Conservation (phyloP, 1,140 invertebrate genomes). For the Drosophila pachea region DNA sequence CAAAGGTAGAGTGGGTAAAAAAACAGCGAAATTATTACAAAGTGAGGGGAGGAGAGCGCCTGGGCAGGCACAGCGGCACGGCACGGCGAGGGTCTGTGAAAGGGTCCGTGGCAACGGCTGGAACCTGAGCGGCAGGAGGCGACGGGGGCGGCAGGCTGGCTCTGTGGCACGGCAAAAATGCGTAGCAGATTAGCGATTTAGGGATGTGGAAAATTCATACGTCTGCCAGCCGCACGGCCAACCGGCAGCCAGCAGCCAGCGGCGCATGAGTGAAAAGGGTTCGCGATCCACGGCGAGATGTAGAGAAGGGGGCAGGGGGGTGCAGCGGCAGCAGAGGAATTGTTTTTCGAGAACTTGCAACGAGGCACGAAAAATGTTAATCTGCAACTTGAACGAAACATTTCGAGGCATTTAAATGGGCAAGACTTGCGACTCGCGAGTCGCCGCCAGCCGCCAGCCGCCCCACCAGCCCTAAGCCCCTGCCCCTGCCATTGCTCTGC, state of each 20-base stretch:
- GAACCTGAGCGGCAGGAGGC: conserved; percentile 3
- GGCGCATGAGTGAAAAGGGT: conserved; percentile 44
- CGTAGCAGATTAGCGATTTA: conserved; percentile 77
- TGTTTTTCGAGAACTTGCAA: conserved; percentile 50
- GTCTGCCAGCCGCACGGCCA: conserved; percentile 48
- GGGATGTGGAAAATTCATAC: conserved; percentile 75
- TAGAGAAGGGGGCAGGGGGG: no score
- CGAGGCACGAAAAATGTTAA: conserved; percentile 41
- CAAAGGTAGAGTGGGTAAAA: background rate
- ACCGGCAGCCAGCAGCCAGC: background rate
- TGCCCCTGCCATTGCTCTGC: background rate
- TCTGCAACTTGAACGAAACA: conserved; percentile 42
- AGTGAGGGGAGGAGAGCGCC: conserved; percentile 7
- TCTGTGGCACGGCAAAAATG: conserved; percentile 65
- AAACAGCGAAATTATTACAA: conserved; percentile 65
- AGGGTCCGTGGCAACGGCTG: no score
- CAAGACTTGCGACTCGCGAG: conserved; percentile 2
- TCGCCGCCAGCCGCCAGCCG: background rate
- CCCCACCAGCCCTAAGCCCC: background rate
- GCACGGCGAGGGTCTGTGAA: conserved; percentile 20
- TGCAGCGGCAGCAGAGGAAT: conserved; percentile 16
- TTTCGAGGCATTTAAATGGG: conserved; percentile 47
- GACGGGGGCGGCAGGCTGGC: background rate
- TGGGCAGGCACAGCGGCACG: conserved; percentile 40
- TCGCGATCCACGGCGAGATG: conserved; percentile 4